Evolutionary conservation across 1,140 invertebrate genomes (phyloP), one percentile per base, ranked within the genome.

Genomic region (Prorops nasuta): DNA sequence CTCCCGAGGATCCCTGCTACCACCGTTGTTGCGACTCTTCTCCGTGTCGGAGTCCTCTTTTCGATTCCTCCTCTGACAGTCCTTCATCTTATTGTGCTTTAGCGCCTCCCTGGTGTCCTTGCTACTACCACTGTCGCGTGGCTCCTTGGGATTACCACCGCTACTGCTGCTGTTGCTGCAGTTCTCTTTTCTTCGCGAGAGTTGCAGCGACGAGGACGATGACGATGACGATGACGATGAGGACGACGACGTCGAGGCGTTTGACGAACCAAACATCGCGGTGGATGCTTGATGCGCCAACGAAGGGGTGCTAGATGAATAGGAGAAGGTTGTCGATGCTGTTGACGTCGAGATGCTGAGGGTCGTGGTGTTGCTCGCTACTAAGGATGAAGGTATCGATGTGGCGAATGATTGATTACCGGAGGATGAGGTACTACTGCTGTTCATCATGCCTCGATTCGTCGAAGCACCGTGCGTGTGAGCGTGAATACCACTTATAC

Each of bases 21-120:
- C 71, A 1, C 53, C 50, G 0, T 72, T 68, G 16, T 79, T 78
- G 15, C 76, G 63, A 46, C 38, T 63, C 53, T 38, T 62, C 22
- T 41, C 58, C 7, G 21, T 1, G 0, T 64, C 67, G 3, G 17
- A n/a, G 3, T 73, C 71, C 2, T 75, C 70, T 10, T 72, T 75
- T 3, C 63, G 54, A 21, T 60, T 56, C 35, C 60, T 65, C 54
- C 68, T 50, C 52, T 58, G 49, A 14, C 56, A 61, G 15, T 76
- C 73, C 36, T 74, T 75, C 0, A 54, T 28, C 10, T 71, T 70
- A 34, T 54, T 48, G 14, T 19, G 32, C 32, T 74, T 66, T 49
- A 63, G 72, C 0, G 71, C 58, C 3, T 74, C 72, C 8, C 65
- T 64, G 20, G 49, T 53, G 9, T 69, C 69, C 17, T 60, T 65